Base-by-base conservation (phyloP, 1,140 invertebrate species). In the Chironomus tepperi region DNA sequence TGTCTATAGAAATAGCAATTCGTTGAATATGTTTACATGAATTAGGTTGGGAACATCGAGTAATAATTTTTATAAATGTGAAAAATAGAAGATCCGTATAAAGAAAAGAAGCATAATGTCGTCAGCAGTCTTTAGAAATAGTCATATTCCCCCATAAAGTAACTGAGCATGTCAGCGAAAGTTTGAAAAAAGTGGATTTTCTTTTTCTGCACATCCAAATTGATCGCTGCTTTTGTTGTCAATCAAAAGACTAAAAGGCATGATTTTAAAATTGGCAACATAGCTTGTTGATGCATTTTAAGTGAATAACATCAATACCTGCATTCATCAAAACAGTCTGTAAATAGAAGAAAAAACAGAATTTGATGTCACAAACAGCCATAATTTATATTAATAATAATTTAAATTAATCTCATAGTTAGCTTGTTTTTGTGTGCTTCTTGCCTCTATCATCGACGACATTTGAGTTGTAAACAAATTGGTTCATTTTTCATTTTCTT, bases 401-500 rank as follows among this genome's bases (percentile, higher is more conserved):
- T 57, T 57, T 57, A 15, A 57, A 57, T 57, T 57, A 57, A 57
- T 57, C 47, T 47, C 43, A 34, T 34, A 34, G 24, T 34, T 34
- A 34, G 24, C 24, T 34, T 34, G 24, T 34, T 34, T 34, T 34
- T 34, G 24, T 34, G 43, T 10, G 15, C n/a, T 57, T 57, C n/a
- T 57, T n/a, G n/a, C 24, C 47, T 57, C 12, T 15, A 5, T 57
- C 47, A 57, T 57, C 47, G n/a, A 5, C 47, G 47, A n/a, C 47
- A 57, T 57, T 57, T 12, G 15, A 34, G 12, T 57, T 57, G 47
- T 57, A 57, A 57, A 57, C 47, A 57, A 57, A 57, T 57, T n/a
- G 47, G n/a, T 57, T 57, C 12, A 57, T 57, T 57, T 57, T 57
- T 57, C 47, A 57, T 57, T n/a, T 57, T 57, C n/a, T 57, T 57